phyloP scores from a whole-genome alignment of 2,797 vertebrate species.

The Babyrousa celebensis region DNA sequence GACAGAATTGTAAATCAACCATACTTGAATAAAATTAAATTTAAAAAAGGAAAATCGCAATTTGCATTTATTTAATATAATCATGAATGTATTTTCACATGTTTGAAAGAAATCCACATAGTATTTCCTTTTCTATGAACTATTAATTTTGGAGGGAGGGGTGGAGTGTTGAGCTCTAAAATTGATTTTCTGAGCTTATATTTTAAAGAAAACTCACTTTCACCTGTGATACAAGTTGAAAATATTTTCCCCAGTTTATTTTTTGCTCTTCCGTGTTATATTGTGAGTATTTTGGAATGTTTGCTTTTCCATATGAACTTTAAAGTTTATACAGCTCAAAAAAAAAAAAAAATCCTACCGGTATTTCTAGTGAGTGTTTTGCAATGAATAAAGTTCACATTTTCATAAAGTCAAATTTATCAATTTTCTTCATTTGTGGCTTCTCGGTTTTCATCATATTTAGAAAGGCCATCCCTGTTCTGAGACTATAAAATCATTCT shows the following conservation, averaged over 20 bases:
- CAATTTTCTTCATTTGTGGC: not conserved
- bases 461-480: not conserved
- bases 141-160: not conserved
- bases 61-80: not conserved
- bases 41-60: not conserved
- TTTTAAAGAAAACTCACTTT: slow-evolving; percentile 66
- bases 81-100: not conserved
- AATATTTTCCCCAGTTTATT: slow-evolving; percentile 31
- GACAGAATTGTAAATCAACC: too few relatives aligned
- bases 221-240: slow-evolving; percentile 40
- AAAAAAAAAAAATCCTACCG: not conserved
- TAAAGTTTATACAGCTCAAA: slow-evolving; percentile 14
- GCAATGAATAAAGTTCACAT: slow-evolving; percentile 43
- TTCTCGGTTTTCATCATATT: slow-evolving; percentile 43
- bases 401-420: slow-evolving; percentile 44
- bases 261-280: not conserved
- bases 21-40: too few relatives aligned
- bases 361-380: slow-evolving; percentile 59
- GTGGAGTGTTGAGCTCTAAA: not conserved
- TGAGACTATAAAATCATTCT: slow-evolving; percentile 11
- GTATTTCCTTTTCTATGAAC: slow-evolving; percentile 27
- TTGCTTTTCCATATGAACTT: slow-evolving; percentile 57
- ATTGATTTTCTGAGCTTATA: slow-evolving; percentile 54
- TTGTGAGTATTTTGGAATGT: slow-evolving; percentile 39
- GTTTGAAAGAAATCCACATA: not conserved